Conservation (phyloP, 1,140 invertebrate genomes). For the Philaenus spumarius region DNA sequence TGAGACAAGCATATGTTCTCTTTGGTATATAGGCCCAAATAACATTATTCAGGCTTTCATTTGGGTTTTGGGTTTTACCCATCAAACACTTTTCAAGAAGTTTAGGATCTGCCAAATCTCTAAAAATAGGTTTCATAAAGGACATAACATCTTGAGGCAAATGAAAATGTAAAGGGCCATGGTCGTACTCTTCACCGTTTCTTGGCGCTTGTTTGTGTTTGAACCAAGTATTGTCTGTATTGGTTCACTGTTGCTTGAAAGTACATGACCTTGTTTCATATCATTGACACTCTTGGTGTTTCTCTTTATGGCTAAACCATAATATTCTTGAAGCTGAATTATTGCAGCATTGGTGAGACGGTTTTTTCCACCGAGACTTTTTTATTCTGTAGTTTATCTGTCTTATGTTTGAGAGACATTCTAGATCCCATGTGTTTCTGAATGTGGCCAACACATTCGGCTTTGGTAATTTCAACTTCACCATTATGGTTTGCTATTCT, state of each 20-base stretch:
- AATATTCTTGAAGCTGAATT: slow-evolving; percentile 14
- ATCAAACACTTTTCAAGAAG: slow-evolving; percentile 14
- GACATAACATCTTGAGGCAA: slow-evolving; percentile 13
- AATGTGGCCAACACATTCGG: no score
- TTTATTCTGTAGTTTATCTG: slow-evolving; percentile 11
- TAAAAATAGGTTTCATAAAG: slow-evolving; percentile 13
- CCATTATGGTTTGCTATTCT: no score
- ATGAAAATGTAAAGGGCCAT: neutral
- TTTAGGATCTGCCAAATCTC: slow-evolving; percentile 13
- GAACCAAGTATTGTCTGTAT: slow-evolving; percentile 22
- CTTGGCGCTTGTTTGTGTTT: slow-evolving; percentile 15
- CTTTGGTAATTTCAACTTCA: no score
- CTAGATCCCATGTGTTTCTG: no score
- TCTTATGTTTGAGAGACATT: slow-evolving; percentile 14
- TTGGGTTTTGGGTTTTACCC: slow-evolving; percentile 7
- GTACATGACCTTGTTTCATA: slow-evolving; percentile 27
- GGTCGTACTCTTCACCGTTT: neutral
- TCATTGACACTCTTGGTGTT: slow-evolving; percentile 23
- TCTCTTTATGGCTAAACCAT: slow-evolving; percentile 26
- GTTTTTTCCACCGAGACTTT: neutral
- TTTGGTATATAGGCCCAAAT: slow-evolving; percentile 13
- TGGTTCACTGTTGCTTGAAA: slow-evolving; percentile 28
- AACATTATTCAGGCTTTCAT: slow-evolving; percentile 10
- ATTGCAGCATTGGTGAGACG: neutral
- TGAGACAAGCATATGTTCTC: slow-evolving; percentile 8